Conservation (phyloP, 1,140 invertebrate species). For the Euwallacea similis region DNA sequence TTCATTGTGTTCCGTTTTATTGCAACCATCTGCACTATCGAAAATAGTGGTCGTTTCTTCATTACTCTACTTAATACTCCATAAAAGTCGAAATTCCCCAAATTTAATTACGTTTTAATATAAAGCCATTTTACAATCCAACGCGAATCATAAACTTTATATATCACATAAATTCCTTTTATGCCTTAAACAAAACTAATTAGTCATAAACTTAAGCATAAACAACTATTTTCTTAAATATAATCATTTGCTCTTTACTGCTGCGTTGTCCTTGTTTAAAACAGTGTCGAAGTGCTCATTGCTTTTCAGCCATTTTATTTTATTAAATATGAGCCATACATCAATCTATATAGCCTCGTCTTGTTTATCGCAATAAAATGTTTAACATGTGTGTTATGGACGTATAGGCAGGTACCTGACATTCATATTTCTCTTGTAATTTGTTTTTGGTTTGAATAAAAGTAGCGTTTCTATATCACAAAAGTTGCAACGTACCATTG, state of each 20-base stretch:
- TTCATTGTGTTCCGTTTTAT: not conserved
- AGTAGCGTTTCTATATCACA: no score
- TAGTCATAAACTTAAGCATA: constrained; percentile 34
- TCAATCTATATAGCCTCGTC: not conserved
- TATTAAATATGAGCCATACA: not conserved
- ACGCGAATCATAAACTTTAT: constrained; percentile 31
- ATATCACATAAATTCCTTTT: constrained; percentile 35
- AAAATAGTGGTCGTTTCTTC: no score
- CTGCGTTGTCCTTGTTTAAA: constrained; percentile 27
- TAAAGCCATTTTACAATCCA: constrained; percentile 19
- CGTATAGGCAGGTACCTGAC: no score
- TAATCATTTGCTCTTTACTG: constrained; percentile 33
- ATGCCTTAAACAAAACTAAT: constrained; percentile 37
- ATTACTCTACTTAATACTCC: not conserved
- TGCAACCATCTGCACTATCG: not conserved
- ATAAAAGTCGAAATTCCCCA: constrained; percentile 5
- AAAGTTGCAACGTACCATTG: no score
- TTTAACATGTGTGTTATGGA: no score
- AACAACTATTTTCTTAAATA: constrained; percentile 33
- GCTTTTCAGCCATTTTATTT: not conserved
- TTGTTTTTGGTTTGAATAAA: no score
- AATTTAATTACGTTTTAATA: constrained; percentile 28
- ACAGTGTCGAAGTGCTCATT: not conserved
- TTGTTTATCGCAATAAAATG: not conserved
- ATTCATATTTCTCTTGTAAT: no score